Conservation (phyloP, 2,888 invertebrate species). For the Agapetus fuscipes region DNA sequence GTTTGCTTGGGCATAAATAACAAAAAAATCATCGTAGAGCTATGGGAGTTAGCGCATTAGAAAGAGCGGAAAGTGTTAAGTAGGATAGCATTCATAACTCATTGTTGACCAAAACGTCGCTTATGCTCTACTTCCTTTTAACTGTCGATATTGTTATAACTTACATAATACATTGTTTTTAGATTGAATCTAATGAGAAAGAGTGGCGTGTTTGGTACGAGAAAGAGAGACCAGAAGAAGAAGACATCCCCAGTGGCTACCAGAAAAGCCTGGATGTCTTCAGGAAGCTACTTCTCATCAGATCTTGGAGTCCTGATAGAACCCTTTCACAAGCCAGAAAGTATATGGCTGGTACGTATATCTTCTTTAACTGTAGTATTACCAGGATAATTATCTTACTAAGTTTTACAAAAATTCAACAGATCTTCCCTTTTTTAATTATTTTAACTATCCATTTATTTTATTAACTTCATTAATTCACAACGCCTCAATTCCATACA, state of each 20-base stretch:
- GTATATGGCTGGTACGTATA: conserved; percentile 65
- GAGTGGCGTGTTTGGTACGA: conserved; percentile 91
- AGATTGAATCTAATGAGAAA: conserved; percentile 76
- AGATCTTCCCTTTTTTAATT: no score
- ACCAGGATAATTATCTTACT: not conserved
- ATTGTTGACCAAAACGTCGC: no score
- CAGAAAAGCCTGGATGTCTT: conserved; percentile 80
- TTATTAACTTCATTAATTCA: no score
- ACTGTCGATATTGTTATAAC: no score
- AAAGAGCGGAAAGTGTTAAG: no score
- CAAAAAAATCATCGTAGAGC: no score
- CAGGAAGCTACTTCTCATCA: conserved; percentile 73
- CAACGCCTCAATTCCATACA: no score
- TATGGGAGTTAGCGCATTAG: no score
- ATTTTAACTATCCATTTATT: no score
- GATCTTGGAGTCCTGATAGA: conserved; percentile 93
- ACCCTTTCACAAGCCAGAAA: conserved; percentile 88
- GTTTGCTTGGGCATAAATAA: no score
- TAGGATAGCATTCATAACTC: no score
- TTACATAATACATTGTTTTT: conserved; percentile 15
- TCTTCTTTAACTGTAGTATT: not conserved
- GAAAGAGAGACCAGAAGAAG: conserved; percentile 86
- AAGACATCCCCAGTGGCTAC: conserved; percentile 84
- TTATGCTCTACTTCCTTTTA: no score
- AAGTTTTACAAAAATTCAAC: conserved; percentile 1